Conservation (phyloP, 2,888 invertebrate genomes). For the Ernsta delagoae region DNA sequence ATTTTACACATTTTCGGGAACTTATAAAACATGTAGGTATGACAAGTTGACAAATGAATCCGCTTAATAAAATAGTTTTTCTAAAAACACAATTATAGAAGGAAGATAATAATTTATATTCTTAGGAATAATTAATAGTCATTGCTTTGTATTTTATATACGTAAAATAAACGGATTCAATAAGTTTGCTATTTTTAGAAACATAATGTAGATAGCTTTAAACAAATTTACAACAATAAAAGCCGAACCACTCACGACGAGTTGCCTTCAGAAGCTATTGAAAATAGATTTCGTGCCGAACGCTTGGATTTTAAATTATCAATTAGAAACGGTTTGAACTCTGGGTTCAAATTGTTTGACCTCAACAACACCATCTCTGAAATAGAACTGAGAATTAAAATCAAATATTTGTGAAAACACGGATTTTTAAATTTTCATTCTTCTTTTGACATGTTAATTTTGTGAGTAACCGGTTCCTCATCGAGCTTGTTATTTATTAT, state of each 20-base stretch:
- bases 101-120: too few relatives aligned
- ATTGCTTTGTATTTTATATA: too few relatives aligned
- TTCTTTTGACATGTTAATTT: neutral
- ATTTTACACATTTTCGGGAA: too few relatives aligned
- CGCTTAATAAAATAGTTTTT: too few relatives aligned
- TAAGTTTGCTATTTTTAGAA: neutral
- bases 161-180: neutral
- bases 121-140: too few relatives aligned
- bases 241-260: constrained; percentile 1
- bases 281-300: constrained; percentile 25
- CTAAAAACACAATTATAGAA: too few relatives aligned
- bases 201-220: neutral
- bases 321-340: constrained; percentile 24
- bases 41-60: too few relatives aligned
- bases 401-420: neutral
- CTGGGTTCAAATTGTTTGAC: constrained; percentile 6
- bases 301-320: constrained; percentile 21
- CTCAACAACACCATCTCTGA: neutral
- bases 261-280: neutral
- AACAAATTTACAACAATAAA: neutral
- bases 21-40: too few relatives aligned
- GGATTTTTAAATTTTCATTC: neutral
- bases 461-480: neutral
- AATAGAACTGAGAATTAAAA: neutral
- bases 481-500: neutral